Evolutionary conservation across 1,140 invertebrate genomes (phyloP), one percentile per base, ranked within the genome.

Genomic region (Cyclina sinensis): DNA sequence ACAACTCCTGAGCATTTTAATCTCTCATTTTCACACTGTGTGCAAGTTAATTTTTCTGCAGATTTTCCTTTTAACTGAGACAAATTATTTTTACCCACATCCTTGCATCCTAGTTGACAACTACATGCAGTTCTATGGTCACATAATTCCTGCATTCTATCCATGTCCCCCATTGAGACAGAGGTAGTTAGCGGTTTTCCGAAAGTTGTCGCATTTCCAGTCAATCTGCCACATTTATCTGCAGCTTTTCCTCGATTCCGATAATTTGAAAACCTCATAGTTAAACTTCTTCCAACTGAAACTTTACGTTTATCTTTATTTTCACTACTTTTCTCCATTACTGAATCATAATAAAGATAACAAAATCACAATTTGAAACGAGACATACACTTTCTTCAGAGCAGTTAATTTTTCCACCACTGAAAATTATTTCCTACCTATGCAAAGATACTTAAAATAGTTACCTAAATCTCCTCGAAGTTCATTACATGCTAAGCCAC

Each of bases 241-340:
- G 80, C 85, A 0, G 59, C 32, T 37, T 87, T 87, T 18, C 85
- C 85, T 21, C 85, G 57, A 46, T 87, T 87, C 37, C 85, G 54
- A 54, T 59, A 87, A 78, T 87, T 87, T 35, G 85, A 46, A 59
- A 76, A 87, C 32, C 76, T 62, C 85, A 87, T 87, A 0, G 74
- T 78, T 24, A 87, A n/a, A 87, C 85, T 87, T 32, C 85, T 76
- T 18, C 85, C 76, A 7, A 87, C 76, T 14, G 85, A 87, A n/a
- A 79, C 46, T 48, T 68, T 79, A 11, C 51, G 57, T 51, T 87
- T 87, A 27, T 65, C 74, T 78, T 78, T 78, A 54, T 35, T 78
- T 78, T 78, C 74, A 35, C 30, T 43, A 51, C 46, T 30, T 35
- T 78, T 48, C 74, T 51, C 46, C 46, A 78, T 78, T 62, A 27